Evolutionary conservation across 2,797 vertebrate genomes (phyloP), one percentile per base, ranked within the genome.

Genomic region (Phalanger gymnotis): DNA sequence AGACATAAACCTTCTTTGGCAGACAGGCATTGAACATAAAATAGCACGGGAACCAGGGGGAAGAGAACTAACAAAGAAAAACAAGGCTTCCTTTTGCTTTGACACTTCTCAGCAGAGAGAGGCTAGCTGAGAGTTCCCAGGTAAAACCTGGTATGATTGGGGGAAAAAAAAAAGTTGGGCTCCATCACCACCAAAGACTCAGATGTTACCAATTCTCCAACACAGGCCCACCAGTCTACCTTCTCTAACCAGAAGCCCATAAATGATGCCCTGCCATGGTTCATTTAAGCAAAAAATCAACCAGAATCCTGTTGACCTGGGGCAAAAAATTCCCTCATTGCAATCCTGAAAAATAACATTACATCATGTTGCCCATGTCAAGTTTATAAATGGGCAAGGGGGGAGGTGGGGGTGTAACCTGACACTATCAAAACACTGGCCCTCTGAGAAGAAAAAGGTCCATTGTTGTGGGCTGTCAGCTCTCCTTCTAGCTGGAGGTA

Each of bases 331-430:
- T 98, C 98, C 99, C 98, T 98, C 96, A 93, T 98, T 98, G 99
- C 98, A 97, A 99, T 98, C 98, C 98, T 98, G 94, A 99, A 99
- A 99, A 99, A 99, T 98, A 99, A 99, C 99, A 99, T 99, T 99
- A 99, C 99, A 99, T 99, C 99, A 99, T 98, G 98, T 96, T 98
- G 97, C 98, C 98, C 97, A 96, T 98, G 98, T 99, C 99, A 98
- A 98, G 98, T 98, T 99, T 98, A 99, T 99, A 99, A 99, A 98
- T 98, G 98, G 98, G 97, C 98, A 97, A 96, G 94, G 95, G 94
- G 97, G 81, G 3, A 98, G 97, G 95, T 93, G 95, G 98, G 98
- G 98, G 97, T 98, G 99, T 99, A 99, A 99, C 99, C 98, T 96
- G 98, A 99, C 98, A 98, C 99, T 99, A 99, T 98, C 98, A 99